These are phyloP conservation scores for Pseudanteris insignis DNA, from an alignment of 2,888 invertebrate species.

Conservation along the genomic window DNA sequence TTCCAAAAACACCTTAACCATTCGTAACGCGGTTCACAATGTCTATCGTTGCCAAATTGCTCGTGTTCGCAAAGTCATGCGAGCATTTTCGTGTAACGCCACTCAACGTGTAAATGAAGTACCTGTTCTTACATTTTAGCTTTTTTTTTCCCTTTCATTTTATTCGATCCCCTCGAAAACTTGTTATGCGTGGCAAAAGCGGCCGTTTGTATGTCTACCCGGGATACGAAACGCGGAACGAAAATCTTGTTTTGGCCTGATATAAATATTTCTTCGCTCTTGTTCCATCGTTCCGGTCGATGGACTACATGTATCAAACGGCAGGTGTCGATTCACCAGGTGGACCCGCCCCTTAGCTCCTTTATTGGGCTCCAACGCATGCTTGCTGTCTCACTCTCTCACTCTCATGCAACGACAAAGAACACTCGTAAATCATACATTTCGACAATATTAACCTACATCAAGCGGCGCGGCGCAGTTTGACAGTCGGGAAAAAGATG, in stretches of 20 bases:
- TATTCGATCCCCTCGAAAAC: no score
- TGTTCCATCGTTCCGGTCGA: conserved; percentile 17
- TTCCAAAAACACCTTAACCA: no score
- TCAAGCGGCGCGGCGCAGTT: conserved; percentile 20
- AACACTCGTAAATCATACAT: conserved; percentile 39
- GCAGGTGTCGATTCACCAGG: conserved; percentile 42
- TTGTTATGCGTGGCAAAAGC: no score
- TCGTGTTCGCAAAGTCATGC: no score
- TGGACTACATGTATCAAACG: conserved; percentile 26
- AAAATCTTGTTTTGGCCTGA: conserved; percentile 3
- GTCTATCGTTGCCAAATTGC: no score
- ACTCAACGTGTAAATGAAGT: no score
- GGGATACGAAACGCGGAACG: conserved; percentile 2
- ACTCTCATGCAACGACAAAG: conserved; percentile 25
- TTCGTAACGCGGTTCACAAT: no score
- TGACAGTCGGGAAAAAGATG: conserved; percentile 16
- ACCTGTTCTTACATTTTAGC: no score
- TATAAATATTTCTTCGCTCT: conserved; percentile 7
- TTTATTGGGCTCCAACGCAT: conserved; percentile 22
- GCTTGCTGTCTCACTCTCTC: no score
- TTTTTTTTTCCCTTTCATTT: no score
- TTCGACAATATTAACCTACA: conserved; percentile 43
- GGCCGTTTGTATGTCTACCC: no score
- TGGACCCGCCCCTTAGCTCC: conserved; percentile 30
- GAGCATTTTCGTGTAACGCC: no score